Evolutionary conservation across 2,888 invertebrate genomes (phyloP), one percentile per base, ranked within the genome.

Genomic region (Lumbricus terrestris): DNA sequence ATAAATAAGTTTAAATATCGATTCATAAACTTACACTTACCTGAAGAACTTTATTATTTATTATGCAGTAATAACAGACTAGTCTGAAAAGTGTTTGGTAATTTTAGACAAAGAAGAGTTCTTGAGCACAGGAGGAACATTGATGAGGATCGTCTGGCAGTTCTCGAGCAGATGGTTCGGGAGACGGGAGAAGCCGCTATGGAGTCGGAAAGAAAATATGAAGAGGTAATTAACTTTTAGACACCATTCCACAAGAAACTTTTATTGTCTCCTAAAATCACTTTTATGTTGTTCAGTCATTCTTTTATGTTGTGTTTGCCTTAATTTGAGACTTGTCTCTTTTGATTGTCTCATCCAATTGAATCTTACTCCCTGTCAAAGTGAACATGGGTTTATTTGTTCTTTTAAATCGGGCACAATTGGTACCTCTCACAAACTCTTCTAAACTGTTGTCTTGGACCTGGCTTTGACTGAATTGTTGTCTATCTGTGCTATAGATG

Each of bases 111-210:
- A 85, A 42, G 91, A 42, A 40, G 91, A 38, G 20, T 54, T 40
- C 89, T 91, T 69, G 91, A 91, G 29, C 90, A 91, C 20, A 35
- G 89, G 33, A 90, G 90, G 90, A 85, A 90, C 38, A 83, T 91
- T 33, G 91, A 91, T 47, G 91, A 91, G 47, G 91, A 90, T 47
- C 88, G 90, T 23, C 16, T 91, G 82, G 91, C 90, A 11, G 90
- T 40, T 35, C 88, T 91, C 20, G 91, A 91, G 85, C 90, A 91
- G 85, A 88, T 91, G 82, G 88, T 91, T 34, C 35, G 90, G 37
- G 91, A 91, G 88, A 90, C 91, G 33, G 40, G 88, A 20, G 91
- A 91, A 33, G 91, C 91, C 13, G 90, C 88, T 37, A 54, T 91
- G 47, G 91, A 91, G 23, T 90, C 91, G 1, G 90, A 91, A 40